Evolutionary conservation across 2,113 vertebrate species (phyloP), one percentile per base, ranked within the genome.

Genomic region (Ophthalmolycus amberensis): DNA sequence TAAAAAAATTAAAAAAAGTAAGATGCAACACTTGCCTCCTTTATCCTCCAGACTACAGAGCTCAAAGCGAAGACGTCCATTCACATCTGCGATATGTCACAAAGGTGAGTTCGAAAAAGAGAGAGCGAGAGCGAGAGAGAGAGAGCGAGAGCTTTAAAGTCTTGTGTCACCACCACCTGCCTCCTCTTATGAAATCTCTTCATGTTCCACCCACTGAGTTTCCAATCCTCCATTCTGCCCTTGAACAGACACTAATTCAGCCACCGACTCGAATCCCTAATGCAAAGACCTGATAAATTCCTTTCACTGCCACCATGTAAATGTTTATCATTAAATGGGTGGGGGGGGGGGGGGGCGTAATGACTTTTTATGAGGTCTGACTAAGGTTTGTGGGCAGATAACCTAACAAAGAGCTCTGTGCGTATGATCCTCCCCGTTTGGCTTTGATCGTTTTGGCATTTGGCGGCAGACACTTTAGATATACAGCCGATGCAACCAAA

Each of bases 361-460:
- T 90, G 78, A 88, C 84, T 83, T 90, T 90, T 86, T 85, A 90
- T 85, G 78, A 91, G 81, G 75, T 81, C 75, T 86, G 85, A 91
- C 83, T 79, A 72, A 83, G 85, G 86, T 89, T 83, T 81, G 89
- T 83, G 78, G 81, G 87, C 72, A 86, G 86, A 89, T 89, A 92
- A 87, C 81, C 76, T 79, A 54, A 90, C 88, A 89, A 87, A 91
- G 82, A 84, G 84, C 84, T 86, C 72, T 65, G 63, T 85, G 79
- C 88, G 83, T 85, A 73, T 89, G 80, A 81, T 85, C 80, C 85
- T 91, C 80, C 89, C 79, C 77, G 68, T 92, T 93, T 85, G 91
- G 88, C 88, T 92, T 92, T 93, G 88, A 93, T 92, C 85, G 60
- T 91, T 91, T 80, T 93, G 92, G 87, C 91, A 92, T 93, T 93